These are phyloP conservation scores for Caenorhabditis imperialis DNA, from an alignment of 2,888 invertebrate species.

Conservation along the genomic window DNA sequence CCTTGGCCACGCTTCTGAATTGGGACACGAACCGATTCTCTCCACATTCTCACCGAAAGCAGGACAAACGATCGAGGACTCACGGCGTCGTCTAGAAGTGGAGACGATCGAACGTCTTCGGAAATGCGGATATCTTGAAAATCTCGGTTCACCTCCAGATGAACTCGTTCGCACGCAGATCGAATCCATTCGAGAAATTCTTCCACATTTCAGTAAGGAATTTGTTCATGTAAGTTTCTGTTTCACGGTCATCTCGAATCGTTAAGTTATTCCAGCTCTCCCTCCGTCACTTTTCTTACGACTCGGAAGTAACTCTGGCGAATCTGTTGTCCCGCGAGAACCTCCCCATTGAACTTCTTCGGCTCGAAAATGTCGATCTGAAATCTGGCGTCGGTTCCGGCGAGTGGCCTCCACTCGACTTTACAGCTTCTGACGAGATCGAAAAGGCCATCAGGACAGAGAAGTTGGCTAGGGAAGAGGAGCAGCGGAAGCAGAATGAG, in stretches of 20 bases:
- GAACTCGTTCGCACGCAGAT: conserved; percentile 24
- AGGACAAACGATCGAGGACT: conserved; percentile 23
- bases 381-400: conserved; percentile 18
- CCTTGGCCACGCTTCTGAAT: conserved; percentile 29
- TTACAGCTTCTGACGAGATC: conserved; percentile 43
- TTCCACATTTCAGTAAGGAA: conserved; percentile 27
- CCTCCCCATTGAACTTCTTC: conserved; percentile 61
- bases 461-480: conserved; percentile 19
- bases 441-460: conserved; percentile 13
- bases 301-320: conserved; percentile 51
- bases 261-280: conserved; percentile 56
- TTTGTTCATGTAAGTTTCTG: conserved; percentile 37
- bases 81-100: conserved; percentile 24
- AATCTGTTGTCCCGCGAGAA: conserved; percentile 52
- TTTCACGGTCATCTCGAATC: not conserved
- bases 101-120: conserved; percentile 37
- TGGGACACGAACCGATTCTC: conserved; percentile 12
- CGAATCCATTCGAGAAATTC: conserved; percentile 35
- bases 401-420: conserved; percentile 52
- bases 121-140: conserved; percentile 33
- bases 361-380: conserved; percentile 31
- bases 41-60: conserved; percentile 21
- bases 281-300: conserved; percentile 66
- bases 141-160: conserved; percentile 27
- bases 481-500: conserved; percentile 17